Base-by-base conservation (phyloP, 2,797 vertebrate species). In the Botia kubotai region DNA sequence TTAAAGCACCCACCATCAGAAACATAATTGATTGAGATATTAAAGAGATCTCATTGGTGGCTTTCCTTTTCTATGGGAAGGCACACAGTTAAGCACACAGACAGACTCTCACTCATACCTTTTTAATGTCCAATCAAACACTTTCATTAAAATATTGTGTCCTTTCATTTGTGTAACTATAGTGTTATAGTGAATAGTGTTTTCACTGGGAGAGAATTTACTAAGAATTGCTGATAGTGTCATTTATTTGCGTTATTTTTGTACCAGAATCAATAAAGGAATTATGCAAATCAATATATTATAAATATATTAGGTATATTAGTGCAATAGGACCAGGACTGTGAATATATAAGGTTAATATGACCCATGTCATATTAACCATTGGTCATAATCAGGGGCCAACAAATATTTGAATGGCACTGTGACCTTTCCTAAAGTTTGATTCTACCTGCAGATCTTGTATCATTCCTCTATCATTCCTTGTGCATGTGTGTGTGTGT, bases 331-430 rank as follows among this genome's bases (percentile, higher is more conserved):
- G 33, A 33, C 33, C 33, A 33, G 33, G 33, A 33, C 33, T 33
- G 33, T 33, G 1, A 33, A 33, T 33, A 3, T 33, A 33, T 33
- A 33, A 33, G 33, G 33, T 33, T 33, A 33, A 33, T 33, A 33
- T 33, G 3, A 33, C 33, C 33, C 33, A 33, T 33, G 4, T 26
- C 23, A 33, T 33, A 33, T 33, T 3, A 33, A 3, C 33, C 33
- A 26, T 10, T 10, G 65, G 39, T 13, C 53, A 14, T 33, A 65
- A 65, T 52, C 53, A 79, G 55, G 21, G 13, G 72, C 21, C 11
- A 19, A 60, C 11, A 53, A 85, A 63, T 65, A 82, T 83, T 43
- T 68, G 77, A n/a, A 75, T 62, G 21, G 46, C n/a, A 71, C 36
- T 14, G 6, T 53, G 48, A 73, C 26, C 72, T 84, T 80, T 77